phyloP scores from a whole-genome alignment of 1,140 invertebrate species.

The Drosophila lini region DNA sequence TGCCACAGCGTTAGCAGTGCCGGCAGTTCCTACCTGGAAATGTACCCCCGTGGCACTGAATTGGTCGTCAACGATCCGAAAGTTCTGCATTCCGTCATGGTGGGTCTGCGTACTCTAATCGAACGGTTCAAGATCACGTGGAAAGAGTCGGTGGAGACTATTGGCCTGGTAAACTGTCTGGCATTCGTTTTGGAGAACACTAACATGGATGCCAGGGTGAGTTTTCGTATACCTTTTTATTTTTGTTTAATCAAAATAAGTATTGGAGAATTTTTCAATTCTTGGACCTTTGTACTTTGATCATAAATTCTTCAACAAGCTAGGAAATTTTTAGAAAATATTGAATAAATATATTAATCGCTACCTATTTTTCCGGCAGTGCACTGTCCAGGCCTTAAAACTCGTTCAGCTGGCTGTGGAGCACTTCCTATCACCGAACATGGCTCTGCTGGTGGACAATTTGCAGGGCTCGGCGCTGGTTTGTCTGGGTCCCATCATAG shows the following conservation, averaged over 20 bases:
- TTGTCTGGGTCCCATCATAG: constrained; percentile 88
- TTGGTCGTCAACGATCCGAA: constrained; percentile 74
- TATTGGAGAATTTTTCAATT: background rate
- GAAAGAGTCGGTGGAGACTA: constrained; percentile 86
- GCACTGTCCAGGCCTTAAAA: constrained; percentile 88
- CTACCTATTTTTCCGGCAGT: constrained; percentile 84
- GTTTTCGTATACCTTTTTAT: background rate
- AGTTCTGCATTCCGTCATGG: constrained; percentile 87
- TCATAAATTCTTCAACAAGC: no score
- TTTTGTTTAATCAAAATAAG: background rate
- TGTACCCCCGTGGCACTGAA: constrained; percentile 64
- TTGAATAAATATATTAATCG: background rate
- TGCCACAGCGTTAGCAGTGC: constrained; percentile 83
- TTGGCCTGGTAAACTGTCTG: constrained; percentile 78
- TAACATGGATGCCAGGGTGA: constrained; percentile 82
- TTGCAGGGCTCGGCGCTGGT: constrained; percentile 87
- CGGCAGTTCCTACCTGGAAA: constrained; percentile 58
- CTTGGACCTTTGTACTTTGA: background rate
- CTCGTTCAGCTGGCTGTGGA: constrained; percentile 88
- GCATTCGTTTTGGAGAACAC: constrained; percentile 84
- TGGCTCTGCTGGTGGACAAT: constrained; percentile 89
- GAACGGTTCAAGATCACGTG: constrained; percentile 90
- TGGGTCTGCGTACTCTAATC: constrained; percentile 87
- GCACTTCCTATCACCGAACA: constrained; percentile 90
- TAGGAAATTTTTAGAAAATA: background rate